Evolutionary conservation across 2,888 invertebrate species (phyloP), one percentile per base, ranked within the genome.

Genomic region (Poecilobothrus nobilitatus): DNA sequence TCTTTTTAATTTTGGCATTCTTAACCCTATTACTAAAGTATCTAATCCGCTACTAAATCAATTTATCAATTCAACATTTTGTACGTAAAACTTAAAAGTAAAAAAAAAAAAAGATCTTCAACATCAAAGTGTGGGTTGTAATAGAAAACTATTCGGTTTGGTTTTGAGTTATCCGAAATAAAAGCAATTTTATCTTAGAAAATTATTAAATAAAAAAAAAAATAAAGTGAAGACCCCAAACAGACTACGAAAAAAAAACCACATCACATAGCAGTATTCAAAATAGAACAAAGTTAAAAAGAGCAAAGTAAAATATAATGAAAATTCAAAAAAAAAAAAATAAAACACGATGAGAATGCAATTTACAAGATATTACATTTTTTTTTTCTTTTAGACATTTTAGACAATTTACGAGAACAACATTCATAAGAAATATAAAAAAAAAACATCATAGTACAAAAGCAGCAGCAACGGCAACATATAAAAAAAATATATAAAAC

Each of bases 281-380:
- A 37, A 37, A 37, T 12, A 53, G 5, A 53, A 53, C n/a, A 53
- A 53, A 18, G 2, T 27, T 27, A 5, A 27, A 27, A 27, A 27
- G 27, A 27, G 27, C 27, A 27, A 27, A 27, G 5, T 5, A 41
- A 41, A 41, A 41, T 8, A 41, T 8, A 53, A 53, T 18, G n/a
- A 18, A 41, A 9, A 41, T 8, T 2, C 9, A 41, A 9, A 41
- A 41, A 41, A 15, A 9, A 44, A 18, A 53, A 18, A 15, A 53
- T 18, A 18, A 53, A 18, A 53, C 18, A 53, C 53, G 18, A 53
- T 53, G 53, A 53, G 53, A 18, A 53, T 53, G 53, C 53, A 53
- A 53, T 53, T 53, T 53, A 53, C 53, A 53, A 53, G 53, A 53
- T 53, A 53, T 53, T 53, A 53, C 18, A 53, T 12, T 53, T 53